A percentile compares a stretch with the other conserved stretches of the same genome.
These are phyloP conservation scores for Acrossocheilus wenchowensis DNA, from an alignment of 2,797 vertebrate genomes.

Conservation along the genomic window DNA sequence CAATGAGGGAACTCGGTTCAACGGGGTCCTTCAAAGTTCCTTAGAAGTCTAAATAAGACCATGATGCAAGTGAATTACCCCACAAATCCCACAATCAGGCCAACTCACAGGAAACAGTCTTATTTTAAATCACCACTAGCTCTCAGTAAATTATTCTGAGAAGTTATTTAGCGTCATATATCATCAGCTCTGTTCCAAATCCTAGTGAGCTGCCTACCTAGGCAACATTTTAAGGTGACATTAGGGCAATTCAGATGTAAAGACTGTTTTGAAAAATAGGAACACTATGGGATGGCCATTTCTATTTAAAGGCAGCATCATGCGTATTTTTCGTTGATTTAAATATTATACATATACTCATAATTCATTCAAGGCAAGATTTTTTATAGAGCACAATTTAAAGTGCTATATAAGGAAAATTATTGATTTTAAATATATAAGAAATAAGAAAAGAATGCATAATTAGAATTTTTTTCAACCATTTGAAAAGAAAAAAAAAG, in stretches of 20 bases:
- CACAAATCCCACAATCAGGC: neutral
- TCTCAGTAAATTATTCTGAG: too few species aligned
- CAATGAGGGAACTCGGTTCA: neutral
- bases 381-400: neutral
- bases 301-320: neutral
- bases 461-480: too few species aligned
- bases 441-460: too few species aligned
- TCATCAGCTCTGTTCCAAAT: neutral
- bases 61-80: neutral
- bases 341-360: neutral
- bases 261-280: neutral
- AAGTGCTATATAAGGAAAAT: too few species aligned
- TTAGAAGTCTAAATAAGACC: slow-evolving; percentile 5
- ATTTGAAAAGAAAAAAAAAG: too few species aligned
- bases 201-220: neutral
- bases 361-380: neutral
- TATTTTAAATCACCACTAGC: neutral
- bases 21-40: neutral
- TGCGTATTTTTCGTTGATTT: neutral
- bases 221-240: neutral
- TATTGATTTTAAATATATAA: too few species aligned
- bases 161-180: neutral
- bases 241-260: neutral
- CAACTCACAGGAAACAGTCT: neutral
- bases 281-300: neutral